Evolutionary conservation across 1,140 invertebrate species (phyloP).

Genomic region (Neodiprion fabricii): DNA sequence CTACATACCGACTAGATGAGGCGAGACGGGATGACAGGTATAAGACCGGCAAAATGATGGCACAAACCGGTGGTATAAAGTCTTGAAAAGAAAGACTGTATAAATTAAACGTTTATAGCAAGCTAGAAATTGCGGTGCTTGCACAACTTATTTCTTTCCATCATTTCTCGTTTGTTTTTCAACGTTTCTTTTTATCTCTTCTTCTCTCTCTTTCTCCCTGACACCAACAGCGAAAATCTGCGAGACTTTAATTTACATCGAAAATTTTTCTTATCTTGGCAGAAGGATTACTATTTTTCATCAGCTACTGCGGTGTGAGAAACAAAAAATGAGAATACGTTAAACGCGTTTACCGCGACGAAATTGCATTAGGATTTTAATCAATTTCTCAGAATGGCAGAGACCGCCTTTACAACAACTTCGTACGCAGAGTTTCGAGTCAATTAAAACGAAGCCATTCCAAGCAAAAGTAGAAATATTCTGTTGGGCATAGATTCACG

Average conservation of each 20-base stretch:
- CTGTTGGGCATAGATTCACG: too few relatives aligned
- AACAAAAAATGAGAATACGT: not conserved
- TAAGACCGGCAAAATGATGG: not conserved
- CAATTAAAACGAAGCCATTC: not conserved
- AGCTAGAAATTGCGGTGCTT: not conserved
- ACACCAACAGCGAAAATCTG: not conserved
- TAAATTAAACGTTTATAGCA: not conserved
- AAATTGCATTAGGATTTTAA: not conserved
- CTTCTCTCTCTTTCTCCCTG: too few relatives aligned
- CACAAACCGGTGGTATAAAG: not conserved
- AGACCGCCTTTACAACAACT: not conserved
- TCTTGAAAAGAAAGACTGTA: not conserved
- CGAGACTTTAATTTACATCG: not conserved
- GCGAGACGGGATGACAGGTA: too few relatives aligned
- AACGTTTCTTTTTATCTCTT: not conserved
- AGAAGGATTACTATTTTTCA: not conserved
- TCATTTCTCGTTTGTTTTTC: not conserved
- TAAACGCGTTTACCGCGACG: not conserved
- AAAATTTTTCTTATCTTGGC: not conserved
- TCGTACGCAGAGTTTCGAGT: not conserved
- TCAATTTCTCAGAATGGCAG: not conserved
- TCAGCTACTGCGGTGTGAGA: not conserved
- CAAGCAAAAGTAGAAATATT: too few relatives aligned
- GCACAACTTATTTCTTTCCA: not conserved
- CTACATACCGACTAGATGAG: too few relatives aligned